Evolutionary conservation across 2,797 vertebrate species (phyloP), one percentile per base, ranked within the genome.

Genomic region (Typhlichthys eigenmanni): DNA sequence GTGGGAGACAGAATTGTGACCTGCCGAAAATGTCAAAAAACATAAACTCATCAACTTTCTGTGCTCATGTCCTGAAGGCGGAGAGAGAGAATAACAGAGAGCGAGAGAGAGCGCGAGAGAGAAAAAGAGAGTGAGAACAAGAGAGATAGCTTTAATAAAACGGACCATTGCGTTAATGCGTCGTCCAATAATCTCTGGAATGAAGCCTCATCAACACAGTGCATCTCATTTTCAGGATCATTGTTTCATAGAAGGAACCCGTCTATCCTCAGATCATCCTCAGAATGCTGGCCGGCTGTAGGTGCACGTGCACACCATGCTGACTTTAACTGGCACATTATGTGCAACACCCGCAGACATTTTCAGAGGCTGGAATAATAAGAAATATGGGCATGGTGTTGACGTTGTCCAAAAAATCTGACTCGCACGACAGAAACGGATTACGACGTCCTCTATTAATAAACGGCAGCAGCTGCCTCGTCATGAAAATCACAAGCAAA

Each of bases 141-240:
- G 55, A 67, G 65, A 60, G 60, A 72, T 54, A 49, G 61, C 52
- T 72, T 76, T 74, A 72, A 79, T 81, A 69, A 84, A 84, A 81
- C 49, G 58, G 74, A 64, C 53, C 74, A 58, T 32, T 48, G 58
- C 49, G 45, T 68, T 72, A 52, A 77, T 58, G 66, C 47, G 60
- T 68, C 67, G 52, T 67, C 54, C 72, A 73, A 64, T 76, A 71
- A 69, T 68, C 49, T 58, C 46, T 4, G 13, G 53, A 60, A 72
- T 29, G 24, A 32, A 69, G 72, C 75, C 29, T 32, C 14, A 69
- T 46, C 66, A 11, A 62, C 12, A 47, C 64, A 58, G 47, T 58
- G 49, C 13, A 19, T 76, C 50, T 78, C 9, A 24, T 55, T 66
- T 83, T 72, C 43, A 58, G 14, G 58, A 76, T 56, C 47, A 68